Conservation (phyloP, 1,140 invertebrate genomes). For the Tetragnatha versicolor region DNA sequence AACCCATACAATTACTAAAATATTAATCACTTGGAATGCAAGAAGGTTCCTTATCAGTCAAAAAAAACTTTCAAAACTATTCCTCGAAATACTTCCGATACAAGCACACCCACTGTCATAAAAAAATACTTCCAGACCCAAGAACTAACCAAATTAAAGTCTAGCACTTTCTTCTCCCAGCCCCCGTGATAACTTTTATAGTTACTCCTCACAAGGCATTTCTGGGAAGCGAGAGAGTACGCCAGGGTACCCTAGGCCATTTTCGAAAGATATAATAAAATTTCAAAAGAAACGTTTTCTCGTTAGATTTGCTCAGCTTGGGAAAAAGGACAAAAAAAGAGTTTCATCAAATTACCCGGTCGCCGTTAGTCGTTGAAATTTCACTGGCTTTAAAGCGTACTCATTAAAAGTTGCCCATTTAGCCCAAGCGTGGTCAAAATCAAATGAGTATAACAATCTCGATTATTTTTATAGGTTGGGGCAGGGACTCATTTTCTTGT, state of each 20-base stretch:
- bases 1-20: too few species aligned
- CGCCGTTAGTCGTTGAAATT: constrained; percentile 14
- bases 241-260: neutral
- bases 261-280: constrained; percentile 10
- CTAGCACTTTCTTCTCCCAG: neutral
- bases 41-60: too few species aligned
- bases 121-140: too few species aligned
- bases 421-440: constrained; percentile 13
- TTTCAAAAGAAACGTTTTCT: constrained; percentile 13
- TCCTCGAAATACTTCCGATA: too few species aligned
- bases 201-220: neutral
- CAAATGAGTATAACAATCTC: constrained; percentile 25
- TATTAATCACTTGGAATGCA: too few species aligned
- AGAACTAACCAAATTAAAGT: neutral
- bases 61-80: too few species aligned
- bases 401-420: constrained; percentile 31
- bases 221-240: neutral
- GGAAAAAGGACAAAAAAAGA: neutral
- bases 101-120: too few species aligned
- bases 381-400: neutral
- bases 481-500: neutral
- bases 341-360: constrained; percentile 28
- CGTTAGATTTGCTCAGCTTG: neutral
- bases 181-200: neutral
- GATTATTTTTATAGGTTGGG: neutral